Conservation (phyloP, 1,140 invertebrate species). For the Panagrolaimus sp. region DNA sequence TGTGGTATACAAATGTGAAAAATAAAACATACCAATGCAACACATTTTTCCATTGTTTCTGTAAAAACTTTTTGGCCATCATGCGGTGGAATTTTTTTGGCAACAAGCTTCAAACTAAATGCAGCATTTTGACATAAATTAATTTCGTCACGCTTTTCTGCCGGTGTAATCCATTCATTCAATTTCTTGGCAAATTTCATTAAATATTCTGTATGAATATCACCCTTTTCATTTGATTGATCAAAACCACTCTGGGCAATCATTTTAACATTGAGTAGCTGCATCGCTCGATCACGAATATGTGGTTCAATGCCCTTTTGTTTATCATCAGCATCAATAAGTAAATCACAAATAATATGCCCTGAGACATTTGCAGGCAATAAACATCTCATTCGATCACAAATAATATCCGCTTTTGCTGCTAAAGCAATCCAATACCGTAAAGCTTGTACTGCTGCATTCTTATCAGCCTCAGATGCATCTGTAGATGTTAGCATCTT, state of each 20-base stretch:
- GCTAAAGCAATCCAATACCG: slow-evolving; percentile 32
- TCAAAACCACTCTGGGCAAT: slow-evolving; percentile 15
- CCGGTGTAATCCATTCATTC: slow-evolving; percentile 26
- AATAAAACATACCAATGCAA: slow-evolving; percentile 18
- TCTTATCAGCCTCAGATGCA: slow-evolving; percentile 6
- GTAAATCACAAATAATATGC: slow-evolving; percentile 32
- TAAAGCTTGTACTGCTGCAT: slow-evolving; percentile 18
- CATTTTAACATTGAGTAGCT: slow-evolving; percentile 27
- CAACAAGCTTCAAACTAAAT: slow-evolving; percentile 28
- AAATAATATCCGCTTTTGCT: slow-evolving; percentile 24
- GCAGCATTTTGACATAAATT: slow-evolving; percentile 29
- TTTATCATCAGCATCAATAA: slow-evolving; percentile 16
- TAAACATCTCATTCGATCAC: slow-evolving; percentile 26
- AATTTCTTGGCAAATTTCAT: slow-evolving; percentile 23
- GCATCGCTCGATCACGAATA: slow-evolving; percentile 28
- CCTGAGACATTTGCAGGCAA: slow-evolving; percentile 29
- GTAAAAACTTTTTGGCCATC: slow-evolving; percentile 23
- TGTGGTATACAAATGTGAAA: no score
- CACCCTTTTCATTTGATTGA: slow-evolving; percentile 17
- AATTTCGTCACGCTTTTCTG: slow-evolving; percentile 24
- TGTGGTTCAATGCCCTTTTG: slow-evolving; percentile 5
- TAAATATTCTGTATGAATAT: slow-evolving; percentile 21
- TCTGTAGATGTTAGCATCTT: not conserved
- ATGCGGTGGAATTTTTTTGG: slow-evolving; percentile 16
- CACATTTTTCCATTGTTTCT: slow-evolving; percentile 21